A percentile compares a stretch with the other conserved stretches of the same genome.
Evolutionary conservation across 2,113 vertebrate genomes (phyloP).

Genomic region (Tautogolabrus adspersus): DNA sequence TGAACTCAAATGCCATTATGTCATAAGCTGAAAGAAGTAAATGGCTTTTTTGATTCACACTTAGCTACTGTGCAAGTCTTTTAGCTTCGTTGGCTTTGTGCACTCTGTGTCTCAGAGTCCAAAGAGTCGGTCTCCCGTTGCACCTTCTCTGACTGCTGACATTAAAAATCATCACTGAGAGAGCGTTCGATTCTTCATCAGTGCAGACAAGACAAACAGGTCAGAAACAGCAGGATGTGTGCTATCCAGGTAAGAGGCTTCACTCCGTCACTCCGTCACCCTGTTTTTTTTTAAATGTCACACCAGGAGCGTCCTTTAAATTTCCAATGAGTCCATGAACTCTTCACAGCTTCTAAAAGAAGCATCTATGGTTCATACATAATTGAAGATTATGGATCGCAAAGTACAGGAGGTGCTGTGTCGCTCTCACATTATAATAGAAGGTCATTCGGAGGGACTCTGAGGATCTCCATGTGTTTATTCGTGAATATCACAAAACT

Average conservation of each 20-base stretch:
- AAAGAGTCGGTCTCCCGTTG: conserved; percentile 15
- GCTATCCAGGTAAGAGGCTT: conserved; percentile 12
- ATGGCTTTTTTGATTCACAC: not conserved
- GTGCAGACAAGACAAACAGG: conserved; percentile 23
- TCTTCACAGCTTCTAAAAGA: conserved; percentile 49
- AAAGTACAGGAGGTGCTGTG: conserved; percentile 7
- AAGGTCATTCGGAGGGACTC: conserved; percentile 5
- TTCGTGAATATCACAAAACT: not conserved
- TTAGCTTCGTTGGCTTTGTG: conserved; percentile 6
- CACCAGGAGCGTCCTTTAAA: conserved; percentile 33
- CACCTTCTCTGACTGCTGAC: conserved; percentile 27
- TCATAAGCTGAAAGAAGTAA: not conserved
- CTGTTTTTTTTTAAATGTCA: conserved; percentile 6
- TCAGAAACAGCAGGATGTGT: conserved; percentile 19
- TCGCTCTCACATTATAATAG: not conserved
- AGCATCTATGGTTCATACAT: conserved; percentile 36
- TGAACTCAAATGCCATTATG: not conserved
- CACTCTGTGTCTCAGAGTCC: conserved; percentile 1
- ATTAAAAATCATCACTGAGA: conserved; percentile 31
- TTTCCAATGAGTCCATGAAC: conserved; percentile 52
- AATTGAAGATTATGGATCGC: conserved; percentile 27
- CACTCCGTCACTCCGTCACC: conserved; percentile 5
- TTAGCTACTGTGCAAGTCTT: not conserved
- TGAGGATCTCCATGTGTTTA: not conserved
- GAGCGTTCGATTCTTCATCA: conserved; percentile 42